Base-by-base conservation (phyloP, 2,888 invertebrate genomes). In the Dynastes hyllus region DNA sequence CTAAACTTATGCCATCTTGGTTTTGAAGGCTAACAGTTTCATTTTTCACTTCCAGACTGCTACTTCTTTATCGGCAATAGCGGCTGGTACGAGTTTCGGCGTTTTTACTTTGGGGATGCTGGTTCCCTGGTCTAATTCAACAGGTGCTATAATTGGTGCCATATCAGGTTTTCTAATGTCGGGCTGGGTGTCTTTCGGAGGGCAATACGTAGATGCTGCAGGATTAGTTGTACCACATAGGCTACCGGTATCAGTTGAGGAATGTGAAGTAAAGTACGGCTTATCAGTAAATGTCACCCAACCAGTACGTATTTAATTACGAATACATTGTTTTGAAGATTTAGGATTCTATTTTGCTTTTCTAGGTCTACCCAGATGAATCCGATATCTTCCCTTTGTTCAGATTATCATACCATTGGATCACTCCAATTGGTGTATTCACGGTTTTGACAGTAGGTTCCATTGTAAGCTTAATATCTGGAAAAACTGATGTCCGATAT, bases 81-180 rank as follows among this genome's bases (percentile, higher is more conserved):
- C 95, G 1, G 94, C 95, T 0, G 95, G 95, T 58, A 94, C 95
- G 6, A 94, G 96, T 0, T 94, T 95, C 84, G 96, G 96, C 0
- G 91, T 96, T 9, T 96, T 96, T 86, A 94, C 95, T 0, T 89
- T 96, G 29, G 96, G 96, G 80, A 95, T 96, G 93, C 90, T 93
- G 81, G 92, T 95, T 85, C 95, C 96, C 63, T 96, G 95, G 94
- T 92, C 94, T 77, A 95, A 94, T 78, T 92, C 93, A 0, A 90
- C 92, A 84, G 94, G 95, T 70, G 91, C 92, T 32, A 86, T 92
- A 58, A 87, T 89, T 66, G 93, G 95, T 13, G 92, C 92, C 53
- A 84, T 94, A 80, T 90, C 92, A 67, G 93, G 95, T 80, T 91
- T 92, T 63, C 76, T 92, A 53, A 86, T 93, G 83, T 90, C 94